These are phyloP conservation scores for Sebastes wilsoni DNA, from an alignment of 2,797 vertebrate species.

Conservation along the genomic window DNA sequence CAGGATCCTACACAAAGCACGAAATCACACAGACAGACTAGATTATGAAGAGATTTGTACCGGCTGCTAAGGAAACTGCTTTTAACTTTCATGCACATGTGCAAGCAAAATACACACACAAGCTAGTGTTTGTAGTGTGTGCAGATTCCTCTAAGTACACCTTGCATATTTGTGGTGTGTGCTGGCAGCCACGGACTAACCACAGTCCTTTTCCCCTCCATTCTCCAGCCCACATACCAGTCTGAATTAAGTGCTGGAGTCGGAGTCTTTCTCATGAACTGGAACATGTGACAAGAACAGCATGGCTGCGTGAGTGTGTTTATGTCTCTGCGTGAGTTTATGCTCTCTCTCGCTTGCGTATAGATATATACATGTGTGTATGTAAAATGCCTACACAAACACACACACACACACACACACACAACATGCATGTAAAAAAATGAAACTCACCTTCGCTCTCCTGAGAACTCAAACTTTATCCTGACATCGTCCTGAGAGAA, in stretches of 20 bases:
- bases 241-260: slow-evolving; percentile 58
- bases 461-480: slow-evolving; percentile 92
- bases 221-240: slow-evolving; percentile 82
- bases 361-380: too few species aligned
- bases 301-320: slow-evolving; percentile 43
- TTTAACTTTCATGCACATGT: slow-evolving; percentile 29
- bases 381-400: not conserved
- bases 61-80: slow-evolving; percentile 18
- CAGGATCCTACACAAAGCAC: slow-evolving; percentile 86
- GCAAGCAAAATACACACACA: slow-evolving; percentile 61
- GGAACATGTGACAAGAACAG: slow-evolving; percentile 53
- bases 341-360: not conserved
- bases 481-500: slow-evolving; percentile 84
- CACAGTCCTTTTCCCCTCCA: slow-evolving; percentile 81
- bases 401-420: not conserved
- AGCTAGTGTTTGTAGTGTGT: slow-evolving; percentile 54
- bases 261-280: slow-evolving; percentile 54
- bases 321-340: slow-evolving; percentile 32
- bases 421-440: not conserved
- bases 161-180: slow-evolving; percentile 92
- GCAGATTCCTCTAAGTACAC: slow-evolving; percentile 86
- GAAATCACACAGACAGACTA: not conserved
- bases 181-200: slow-evolving; percentile 85
- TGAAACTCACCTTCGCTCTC: slow-evolving; percentile 89
- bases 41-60: slow-evolving; percentile 30